Conservation (phyloP, 35 echinoderm and acorn worm genomes). For the Nesometra sesokonis region DNA sequence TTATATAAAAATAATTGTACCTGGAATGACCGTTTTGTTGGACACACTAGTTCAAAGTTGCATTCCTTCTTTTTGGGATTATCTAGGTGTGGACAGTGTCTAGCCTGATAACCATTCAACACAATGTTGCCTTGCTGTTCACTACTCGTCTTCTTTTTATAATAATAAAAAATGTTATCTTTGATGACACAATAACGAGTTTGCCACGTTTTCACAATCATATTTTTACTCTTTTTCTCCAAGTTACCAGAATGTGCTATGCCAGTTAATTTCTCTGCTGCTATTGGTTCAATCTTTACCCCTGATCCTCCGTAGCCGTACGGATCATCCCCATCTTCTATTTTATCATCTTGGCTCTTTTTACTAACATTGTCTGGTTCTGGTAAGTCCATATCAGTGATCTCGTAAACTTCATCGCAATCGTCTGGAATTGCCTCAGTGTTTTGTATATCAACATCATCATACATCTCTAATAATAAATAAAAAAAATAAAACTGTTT, state of each 20-base stretch:
- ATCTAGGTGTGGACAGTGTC: not conserved
- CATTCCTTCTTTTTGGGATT: not conserved
- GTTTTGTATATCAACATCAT: not conserved
- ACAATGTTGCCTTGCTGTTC: not conserved
- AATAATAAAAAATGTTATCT: constrained; percentile 2
- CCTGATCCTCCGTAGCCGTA: not conserved
- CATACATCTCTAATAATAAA: not conserved
- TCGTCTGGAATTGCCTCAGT: not conserved
- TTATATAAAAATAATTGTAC: not conserved
- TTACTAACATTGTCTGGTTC: not conserved
- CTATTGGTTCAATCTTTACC: not conserved
- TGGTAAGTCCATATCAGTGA: not conserved
- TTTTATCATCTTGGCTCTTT: not conserved
- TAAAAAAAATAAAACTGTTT: no score
- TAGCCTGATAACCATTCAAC: not conserved
- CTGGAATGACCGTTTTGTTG: not conserved
- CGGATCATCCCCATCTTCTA: not conserved
- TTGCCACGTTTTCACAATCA: not conserved
- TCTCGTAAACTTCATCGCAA: not conserved
- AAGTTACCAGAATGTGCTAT: not conserved
- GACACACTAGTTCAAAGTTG: not conserved
- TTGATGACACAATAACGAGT: constrained; percentile 1
- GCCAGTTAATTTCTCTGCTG: not conserved
- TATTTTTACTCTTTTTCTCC: not conserved
- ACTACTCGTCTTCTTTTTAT: not conserved